Evolutionary conservation across 2,113 vertebrate genomes (phyloP).

Genomic region (Crotalus viridis): DNA sequence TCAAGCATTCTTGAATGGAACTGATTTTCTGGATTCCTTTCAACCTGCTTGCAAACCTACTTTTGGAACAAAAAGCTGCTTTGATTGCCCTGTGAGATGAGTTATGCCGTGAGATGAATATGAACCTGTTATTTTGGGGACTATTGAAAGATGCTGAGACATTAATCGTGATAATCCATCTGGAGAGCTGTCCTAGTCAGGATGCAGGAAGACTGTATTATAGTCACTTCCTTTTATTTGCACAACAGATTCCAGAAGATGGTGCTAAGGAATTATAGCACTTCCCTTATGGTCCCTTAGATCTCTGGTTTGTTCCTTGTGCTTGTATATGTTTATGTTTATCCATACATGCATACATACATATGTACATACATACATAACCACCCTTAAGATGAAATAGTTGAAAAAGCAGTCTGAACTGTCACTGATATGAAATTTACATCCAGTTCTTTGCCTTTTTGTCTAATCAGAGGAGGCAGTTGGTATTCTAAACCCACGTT

Average conservation of each 20-base stretch:
- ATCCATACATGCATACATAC: background rate
- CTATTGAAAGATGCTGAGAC: background rate
- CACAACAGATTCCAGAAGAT: background rate
- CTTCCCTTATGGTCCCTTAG: background rate
- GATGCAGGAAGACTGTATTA: background rate
- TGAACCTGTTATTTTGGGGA: background rate
- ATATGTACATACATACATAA: background rate
- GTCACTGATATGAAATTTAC: background rate
- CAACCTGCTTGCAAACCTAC: background rate
- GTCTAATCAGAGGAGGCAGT: background rate
- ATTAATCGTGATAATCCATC: background rate
- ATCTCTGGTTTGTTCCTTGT: background rate
- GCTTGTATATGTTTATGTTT: background rate
- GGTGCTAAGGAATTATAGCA: background rate
- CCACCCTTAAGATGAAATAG: background rate
- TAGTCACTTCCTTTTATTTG: background rate
- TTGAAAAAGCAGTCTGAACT: background rate
- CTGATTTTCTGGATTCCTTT: background rate
- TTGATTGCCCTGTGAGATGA: background rate
- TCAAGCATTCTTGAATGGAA: background rate
- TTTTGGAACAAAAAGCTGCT: background rate
- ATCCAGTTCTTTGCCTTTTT: background rate
- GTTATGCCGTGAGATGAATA: background rate
- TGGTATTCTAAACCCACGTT: background rate
- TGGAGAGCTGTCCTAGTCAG: background rate